Conservation (phyloP, 2,797 vertebrate genomes). For the Enoplosus armatus region DNA sequence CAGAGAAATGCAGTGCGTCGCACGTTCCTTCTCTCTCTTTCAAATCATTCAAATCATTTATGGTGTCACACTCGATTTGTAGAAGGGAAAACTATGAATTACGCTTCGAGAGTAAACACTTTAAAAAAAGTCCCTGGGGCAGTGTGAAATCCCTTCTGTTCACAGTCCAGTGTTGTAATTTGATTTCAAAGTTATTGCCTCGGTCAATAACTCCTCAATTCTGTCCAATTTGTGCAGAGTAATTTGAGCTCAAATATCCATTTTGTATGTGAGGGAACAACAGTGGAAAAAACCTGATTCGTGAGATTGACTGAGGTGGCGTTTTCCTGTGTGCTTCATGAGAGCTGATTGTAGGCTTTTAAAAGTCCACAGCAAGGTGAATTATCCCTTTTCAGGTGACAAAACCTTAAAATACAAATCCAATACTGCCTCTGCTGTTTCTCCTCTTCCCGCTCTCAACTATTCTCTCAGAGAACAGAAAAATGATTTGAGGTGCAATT, state of each 20-base stretch:
- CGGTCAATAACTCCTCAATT: constrained; percentile 2
- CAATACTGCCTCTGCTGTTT: neutral
- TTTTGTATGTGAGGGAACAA: neutral
- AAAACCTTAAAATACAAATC: constrained; percentile 2
- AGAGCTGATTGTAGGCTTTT: constrained; percentile 1
- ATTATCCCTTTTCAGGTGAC: constrained; percentile 10
- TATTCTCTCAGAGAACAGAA: constrained; percentile 29
- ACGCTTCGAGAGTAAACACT: constrained; percentile 4
- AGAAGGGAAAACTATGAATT: constrained; percentile 1
- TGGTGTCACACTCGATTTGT: neutral
- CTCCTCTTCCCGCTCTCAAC: neutral
- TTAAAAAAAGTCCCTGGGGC: neutral
- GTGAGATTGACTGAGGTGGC: neutral
- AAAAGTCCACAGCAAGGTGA: constrained; percentile 11
- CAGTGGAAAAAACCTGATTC: neutral
- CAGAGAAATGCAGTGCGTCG: constrained; percentile 23
- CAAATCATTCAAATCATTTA: constrained; percentile 20
- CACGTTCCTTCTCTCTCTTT: neutral
- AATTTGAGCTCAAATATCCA: constrained; percentile 35
- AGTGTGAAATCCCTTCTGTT: neutral
- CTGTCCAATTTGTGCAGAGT: constrained; percentile 12
- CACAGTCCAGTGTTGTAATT: constrained; percentile 14
- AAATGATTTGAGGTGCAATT: constrained; percentile 44
- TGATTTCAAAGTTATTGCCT: constrained; percentile 32
- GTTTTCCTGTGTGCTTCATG: neutral